Evolutionary conservation across 2,113 vertebrate species (phyloP), one percentile per base, ranked within the genome.

Genomic region (Channa argus): DNA sequence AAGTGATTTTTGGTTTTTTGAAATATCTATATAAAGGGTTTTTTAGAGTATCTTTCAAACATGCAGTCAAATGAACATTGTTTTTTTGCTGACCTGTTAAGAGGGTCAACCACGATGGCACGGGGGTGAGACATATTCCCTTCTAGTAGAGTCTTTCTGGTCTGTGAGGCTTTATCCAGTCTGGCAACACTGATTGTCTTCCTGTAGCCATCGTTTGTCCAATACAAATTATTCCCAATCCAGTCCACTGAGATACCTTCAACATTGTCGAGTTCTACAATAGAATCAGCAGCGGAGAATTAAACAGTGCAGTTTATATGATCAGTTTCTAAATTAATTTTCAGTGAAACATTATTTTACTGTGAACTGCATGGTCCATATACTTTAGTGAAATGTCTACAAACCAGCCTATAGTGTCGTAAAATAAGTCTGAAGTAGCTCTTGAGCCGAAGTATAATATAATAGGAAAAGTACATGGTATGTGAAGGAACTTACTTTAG

Each of bases 221-320:
- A 99, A 45, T 98, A 99, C 46, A 99, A 91, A 74, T 99, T 99
- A 86, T 98, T 97, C 76, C 97, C 97, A 88, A 99, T 97, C 98
- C 98, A 99, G 83, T 99, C 98, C 81, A 99, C 97, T 52, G 98
- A 97, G 83, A 99, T 97, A 13, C 98, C 98, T 89, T 99, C 98
- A 14, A 99, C 97, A 46, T 99, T 99, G 91, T 99, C 97, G 1
- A 99, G 95, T 84, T 99, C 97, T 99, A 71, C 47, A 59, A 75
- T 11, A 83, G 5, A 78, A 60, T 34, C 50, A 71, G 12, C 9
- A 36, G 14, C 8, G 62, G 1, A 39, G 4, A 55, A 51, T 46
- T 15, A 44, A 45, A 66, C 24, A 24, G 8, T 63, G 15, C 50
- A 63, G 4, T 47, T 14, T 8, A 5, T 14, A 65, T 10, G 37